Percentiles rank a stretch among this genome's conserved stretches.
These are phyloP conservation scores for Drosophila kambysellisi DNA, from an alignment of 2,888 invertebrate species.

Conservation along the genomic window DNA sequence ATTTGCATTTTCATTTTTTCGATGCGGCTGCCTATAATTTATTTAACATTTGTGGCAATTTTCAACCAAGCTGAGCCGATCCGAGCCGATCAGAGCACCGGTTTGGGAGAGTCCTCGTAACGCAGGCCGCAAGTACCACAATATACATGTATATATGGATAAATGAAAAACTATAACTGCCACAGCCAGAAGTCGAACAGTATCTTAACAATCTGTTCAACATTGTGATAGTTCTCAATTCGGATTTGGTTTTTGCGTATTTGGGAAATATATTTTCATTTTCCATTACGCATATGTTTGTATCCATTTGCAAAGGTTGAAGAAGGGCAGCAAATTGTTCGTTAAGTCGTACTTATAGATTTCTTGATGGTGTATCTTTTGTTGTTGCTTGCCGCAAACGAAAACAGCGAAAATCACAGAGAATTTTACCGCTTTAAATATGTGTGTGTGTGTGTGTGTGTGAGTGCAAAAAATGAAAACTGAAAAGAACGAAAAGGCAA, in stretches of 20 bases:
- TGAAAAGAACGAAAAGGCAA: constrained; percentile 45
- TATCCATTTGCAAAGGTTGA: background rate
- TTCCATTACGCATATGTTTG: background rate
- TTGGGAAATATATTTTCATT: background rate
- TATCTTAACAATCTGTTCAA: background rate
- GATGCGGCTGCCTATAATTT: constrained; percentile 62
- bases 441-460: constrained; percentile 1
- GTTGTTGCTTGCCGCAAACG: constrained; percentile 32
- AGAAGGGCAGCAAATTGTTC: constrained; percentile 12
- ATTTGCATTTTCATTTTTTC: constrained; percentile 15
- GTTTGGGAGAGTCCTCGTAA: background rate
- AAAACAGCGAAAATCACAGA: constrained; percentile 39
- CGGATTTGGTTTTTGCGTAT: background rate
- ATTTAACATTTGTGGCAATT: constrained; percentile 69
- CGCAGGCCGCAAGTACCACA: background rate
- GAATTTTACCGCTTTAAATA: constrained; percentile 25
- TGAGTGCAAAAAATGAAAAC: constrained; percentile 29
- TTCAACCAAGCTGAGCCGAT: constrained; percentile 43
- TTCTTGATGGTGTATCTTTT: constrained; percentile 19
- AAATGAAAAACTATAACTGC: background rate
- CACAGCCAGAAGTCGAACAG: background rate
- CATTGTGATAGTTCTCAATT: background rate
- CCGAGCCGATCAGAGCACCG: background rate
- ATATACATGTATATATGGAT: background rate
- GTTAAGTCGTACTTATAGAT: background rate